Evolutionary conservation across 2,113 vertebrate genomes (phyloP).

Genomic region (Mormyrus iriodes): DNA sequence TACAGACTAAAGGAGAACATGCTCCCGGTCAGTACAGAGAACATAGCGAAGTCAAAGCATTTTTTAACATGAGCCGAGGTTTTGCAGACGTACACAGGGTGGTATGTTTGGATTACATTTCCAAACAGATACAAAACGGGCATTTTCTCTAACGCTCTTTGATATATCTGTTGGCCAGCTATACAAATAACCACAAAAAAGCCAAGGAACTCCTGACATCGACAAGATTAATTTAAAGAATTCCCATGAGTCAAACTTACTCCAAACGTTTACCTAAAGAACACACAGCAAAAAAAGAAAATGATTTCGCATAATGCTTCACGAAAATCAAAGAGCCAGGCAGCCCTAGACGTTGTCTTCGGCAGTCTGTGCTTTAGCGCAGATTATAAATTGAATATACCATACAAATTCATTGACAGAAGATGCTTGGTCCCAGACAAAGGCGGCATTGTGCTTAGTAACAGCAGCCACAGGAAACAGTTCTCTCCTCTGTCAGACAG

Average conservation of each 20-base stretch:
- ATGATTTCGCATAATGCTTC: background rate
- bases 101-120: background rate
- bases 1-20: constrained; percentile 7
- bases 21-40: constrained; percentile 90
- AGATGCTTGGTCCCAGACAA: background rate
- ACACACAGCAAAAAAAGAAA: background rate
- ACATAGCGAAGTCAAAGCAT: too few relatives aligned
- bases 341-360: background rate
- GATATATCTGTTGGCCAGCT: background rate
- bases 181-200: background rate
- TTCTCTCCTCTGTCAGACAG: background rate
- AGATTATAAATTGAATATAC: background rate
- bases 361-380: background rate
- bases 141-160: background rate
- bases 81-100: background rate
- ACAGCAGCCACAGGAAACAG: background rate
- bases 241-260: background rate
- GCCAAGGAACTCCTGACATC: background rate
- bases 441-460: background rate
- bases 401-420: background rate
- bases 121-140: background rate
- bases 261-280: background rate
- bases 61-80: too few relatives aligned
- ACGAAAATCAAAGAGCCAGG: background rate
- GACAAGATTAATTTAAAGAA: background rate